Conservation (phyloP, 2,113 vertebrate species). For the Saccopteryx bilineata region DNA sequence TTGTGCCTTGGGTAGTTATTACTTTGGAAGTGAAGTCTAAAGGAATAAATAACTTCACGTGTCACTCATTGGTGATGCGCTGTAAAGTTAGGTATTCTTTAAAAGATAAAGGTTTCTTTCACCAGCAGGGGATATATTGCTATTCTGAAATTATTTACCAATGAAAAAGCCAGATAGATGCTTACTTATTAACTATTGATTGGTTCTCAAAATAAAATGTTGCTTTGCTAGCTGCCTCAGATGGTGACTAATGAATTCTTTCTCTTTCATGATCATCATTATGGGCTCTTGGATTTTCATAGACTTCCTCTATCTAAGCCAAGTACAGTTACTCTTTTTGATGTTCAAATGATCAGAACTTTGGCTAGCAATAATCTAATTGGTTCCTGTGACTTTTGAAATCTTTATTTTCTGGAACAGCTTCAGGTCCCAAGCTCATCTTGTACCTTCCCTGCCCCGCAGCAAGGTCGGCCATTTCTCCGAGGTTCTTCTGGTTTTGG, state of each 20-base stretch:
- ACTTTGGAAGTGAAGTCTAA: background rate
- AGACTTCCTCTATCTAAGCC: background rate
- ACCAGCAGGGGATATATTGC: background rate
- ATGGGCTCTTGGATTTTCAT: background rate
- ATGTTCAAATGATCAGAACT: background rate
- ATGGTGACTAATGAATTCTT: background rate
- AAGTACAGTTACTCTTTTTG: background rate
- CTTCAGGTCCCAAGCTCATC: background rate
- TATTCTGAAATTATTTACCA: constrained; percentile 15
- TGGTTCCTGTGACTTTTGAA: constrained; percentile 17
- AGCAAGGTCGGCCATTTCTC: constrained; percentile 18
- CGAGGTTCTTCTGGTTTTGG: background rate
- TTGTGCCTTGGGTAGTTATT: background rate
- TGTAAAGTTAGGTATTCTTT: background rate
- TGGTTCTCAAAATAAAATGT: background rate
- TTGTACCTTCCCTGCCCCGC: background rate
- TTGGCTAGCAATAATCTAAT: background rate
- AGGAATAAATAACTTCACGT: background rate
- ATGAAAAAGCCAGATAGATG: background rate
- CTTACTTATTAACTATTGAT: background rate
- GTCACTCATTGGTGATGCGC: background rate
- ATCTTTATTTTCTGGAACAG: constrained; percentile 13
- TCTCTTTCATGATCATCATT: background rate
- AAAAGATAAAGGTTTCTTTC: background rate
- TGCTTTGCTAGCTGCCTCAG: background rate